Base-by-base conservation (phyloP, 2,113 vertebrate genomes). In the Coracopsis vasa region DNA sequence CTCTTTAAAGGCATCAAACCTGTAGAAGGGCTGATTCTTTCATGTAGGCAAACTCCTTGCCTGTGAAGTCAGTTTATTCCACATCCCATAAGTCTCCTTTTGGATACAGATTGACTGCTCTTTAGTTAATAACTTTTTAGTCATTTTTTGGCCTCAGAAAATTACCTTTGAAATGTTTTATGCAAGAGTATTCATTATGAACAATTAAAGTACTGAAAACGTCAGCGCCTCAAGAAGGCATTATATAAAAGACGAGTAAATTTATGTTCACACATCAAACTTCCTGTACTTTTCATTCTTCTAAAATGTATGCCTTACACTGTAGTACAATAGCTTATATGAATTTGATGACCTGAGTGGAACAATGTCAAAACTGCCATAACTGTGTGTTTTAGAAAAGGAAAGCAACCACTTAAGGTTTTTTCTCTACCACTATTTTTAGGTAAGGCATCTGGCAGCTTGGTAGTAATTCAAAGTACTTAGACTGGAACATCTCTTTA, bases 151-250 rank as follows among this genome's bases (percentile, higher is more conserved):
- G 95, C 96, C 96, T 97, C 95, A 94, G 92, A 97, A 97, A 96
- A 96, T 67, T 95, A 97, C 78, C 91, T 73, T 80, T 95, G 95
- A 97, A 89, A 96, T 92, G 93, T 94, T 97, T 97, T 92, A 79
- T 77, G 92, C 83, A 96, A 97, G 45, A 94, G 56, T 94, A 95
- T 94, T 97, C 95, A 97, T 97, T 96, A 97, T 74, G 92, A 97
- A 96, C 96, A 97, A 98, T 92, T 97, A 97, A 96, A 75, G 87
- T 91, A 93, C 97, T 88, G 90, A 96, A 97, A 97, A 97, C 37
- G 24, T 93, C 95, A 96, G 77, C 69, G 97, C 79, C 83, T 96
- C 71, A 86, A 92, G 94, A 94, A 89, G 39, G 60, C 77, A 91
- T 87, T 93, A 75, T 67, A 92, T 79, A 95, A 90, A 93, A 88